Evolutionary conservation across 2,888 invertebrate genomes (phyloP), one percentile per base, ranked within the genome.

Genomic region (Eupithecia exiguata): DNA sequence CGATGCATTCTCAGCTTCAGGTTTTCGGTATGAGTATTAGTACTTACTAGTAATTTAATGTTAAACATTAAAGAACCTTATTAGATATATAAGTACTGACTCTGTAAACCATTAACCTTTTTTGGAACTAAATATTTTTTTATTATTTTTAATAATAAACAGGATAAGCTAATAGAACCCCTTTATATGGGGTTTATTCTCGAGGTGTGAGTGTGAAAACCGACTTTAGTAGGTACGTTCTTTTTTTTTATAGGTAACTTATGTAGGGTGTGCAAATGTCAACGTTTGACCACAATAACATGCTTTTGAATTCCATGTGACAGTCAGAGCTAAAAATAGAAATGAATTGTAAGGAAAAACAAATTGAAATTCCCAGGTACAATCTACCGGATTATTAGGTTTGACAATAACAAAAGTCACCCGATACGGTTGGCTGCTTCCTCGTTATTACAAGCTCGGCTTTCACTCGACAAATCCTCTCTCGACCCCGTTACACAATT

Each of bases 331-430:
- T 1, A 35, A 38, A 36, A 36, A 65, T 36, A 38, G 9, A 65
- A 65, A 66, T 16, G 14, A 66, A 38, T 40, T 25, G 66, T 14
- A 21, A 40, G 9, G 66, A 38, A 66, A 66, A 66, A 43, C 66
- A 43, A 66, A 40, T 66, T 62, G 14, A 66, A 38, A 65, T 43
- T 21, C 16, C 5, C 25, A 66, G 66, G 66, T 66, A 66, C 66
- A 43, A 40, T 25, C 14, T 25, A 21, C 12, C 40, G 25, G 66
- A 43, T 66, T 66, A 74, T 74, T 68, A 68, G 63, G 63, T 74
- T 70, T 65, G 68, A 62, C 69, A 74, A 74, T 68, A 74, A 68
- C 74, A 70, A 62, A 70, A 65, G 69, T 68, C 72, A 69, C 14
- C 65, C 68, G 70, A 74, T 74, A 71, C 74, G 63, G 10, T 36